phyloP scores from a whole-genome alignment of 2,888 invertebrate species.

The Fabriciana adippe region DNA sequence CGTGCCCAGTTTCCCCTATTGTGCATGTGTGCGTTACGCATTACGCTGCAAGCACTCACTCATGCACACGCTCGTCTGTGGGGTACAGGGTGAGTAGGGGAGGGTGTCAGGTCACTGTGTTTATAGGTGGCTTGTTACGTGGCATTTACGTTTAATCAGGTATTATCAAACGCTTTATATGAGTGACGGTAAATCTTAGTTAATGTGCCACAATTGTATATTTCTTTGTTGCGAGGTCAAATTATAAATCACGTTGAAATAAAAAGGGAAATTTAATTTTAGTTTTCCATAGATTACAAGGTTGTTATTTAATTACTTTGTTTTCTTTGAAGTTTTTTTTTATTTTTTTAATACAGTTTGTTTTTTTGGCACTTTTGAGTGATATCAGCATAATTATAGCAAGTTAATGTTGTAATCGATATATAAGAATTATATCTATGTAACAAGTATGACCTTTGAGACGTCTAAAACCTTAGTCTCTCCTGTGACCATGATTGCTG shows the following conservation, averaged over 20 bases:
- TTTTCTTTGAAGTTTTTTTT: neutral
- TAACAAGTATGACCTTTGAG: too few relatives aligned
- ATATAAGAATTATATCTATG: too few relatives aligned
- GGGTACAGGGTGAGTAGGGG: slow-evolving; percentile 42
- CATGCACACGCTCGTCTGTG: slow-evolving; percentile 13
- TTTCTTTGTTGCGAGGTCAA: slow-evolving; percentile 28
- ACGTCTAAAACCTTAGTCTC: too few relatives aligned
- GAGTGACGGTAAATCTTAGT: slow-evolving; percentile 46
- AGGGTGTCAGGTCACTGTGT: slow-evolving; percentile 69
- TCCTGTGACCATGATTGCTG: too few relatives aligned
- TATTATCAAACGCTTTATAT: slow-evolving; percentile 51
- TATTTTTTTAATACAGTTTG: neutral
- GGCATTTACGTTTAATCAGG: slow-evolving; percentile 56
- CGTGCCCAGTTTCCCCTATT: slow-evolving; percentile 26
- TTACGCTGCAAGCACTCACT: slow-evolving; percentile 31
- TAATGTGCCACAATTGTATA: slow-evolving; percentile 20
- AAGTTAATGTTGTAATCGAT: too few relatives aligned
- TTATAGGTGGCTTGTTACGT: slow-evolving; percentile 62
- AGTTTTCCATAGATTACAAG: neutral
- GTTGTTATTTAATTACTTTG: too few relatives aligned
- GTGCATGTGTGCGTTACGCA: slow-evolving; percentile 33
- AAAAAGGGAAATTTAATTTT: neutral
- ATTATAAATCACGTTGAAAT: slow-evolving; percentile 4
- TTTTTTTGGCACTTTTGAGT: neutral
- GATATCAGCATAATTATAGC: too few relatives aligned